These are phyloP conservation scores for Sprattus sprattus DNA, from an alignment of 2,113 vertebrate species.

Conservation along the genomic window DNA sequence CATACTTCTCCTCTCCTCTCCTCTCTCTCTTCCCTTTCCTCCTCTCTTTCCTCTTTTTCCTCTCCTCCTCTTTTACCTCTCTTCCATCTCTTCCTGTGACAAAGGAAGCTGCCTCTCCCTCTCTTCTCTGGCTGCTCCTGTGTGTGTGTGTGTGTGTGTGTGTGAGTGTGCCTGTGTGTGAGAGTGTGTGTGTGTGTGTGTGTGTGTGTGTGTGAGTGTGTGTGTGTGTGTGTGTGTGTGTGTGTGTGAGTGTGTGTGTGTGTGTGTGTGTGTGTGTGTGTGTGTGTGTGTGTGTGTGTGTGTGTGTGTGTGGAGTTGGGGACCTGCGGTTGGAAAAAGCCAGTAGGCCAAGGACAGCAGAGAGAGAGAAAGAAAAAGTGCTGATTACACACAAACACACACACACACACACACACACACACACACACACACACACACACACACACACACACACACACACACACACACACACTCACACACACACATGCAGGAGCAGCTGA, in stretches of 20 bases:
- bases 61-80: background rate
- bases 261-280: background rate
- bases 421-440: no score
- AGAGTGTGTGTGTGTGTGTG: background rate
- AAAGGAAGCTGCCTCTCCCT: background rate
- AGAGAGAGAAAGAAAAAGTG: background rate
- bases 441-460: no score
- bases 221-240: background rate
- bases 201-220: background rate
- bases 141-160: background rate
- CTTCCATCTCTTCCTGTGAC: background rate
- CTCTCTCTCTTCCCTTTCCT: no score
- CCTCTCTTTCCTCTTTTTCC: no score
- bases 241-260: background rate
- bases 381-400: no score
- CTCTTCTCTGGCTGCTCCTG: background rate
- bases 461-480: no score
- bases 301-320: conserved; percentile 33
- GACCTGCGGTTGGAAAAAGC: conserved; percentile 57
- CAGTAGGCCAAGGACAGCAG: conserved; percentile 47
- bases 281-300: background rate
- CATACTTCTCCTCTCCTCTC: no score
- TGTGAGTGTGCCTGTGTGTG: background rate
- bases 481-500: no score
- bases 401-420: no score